phyloP scores from a whole-genome alignment of 2,888 invertebrate species.

The Bellardia bayeri region DNA sequence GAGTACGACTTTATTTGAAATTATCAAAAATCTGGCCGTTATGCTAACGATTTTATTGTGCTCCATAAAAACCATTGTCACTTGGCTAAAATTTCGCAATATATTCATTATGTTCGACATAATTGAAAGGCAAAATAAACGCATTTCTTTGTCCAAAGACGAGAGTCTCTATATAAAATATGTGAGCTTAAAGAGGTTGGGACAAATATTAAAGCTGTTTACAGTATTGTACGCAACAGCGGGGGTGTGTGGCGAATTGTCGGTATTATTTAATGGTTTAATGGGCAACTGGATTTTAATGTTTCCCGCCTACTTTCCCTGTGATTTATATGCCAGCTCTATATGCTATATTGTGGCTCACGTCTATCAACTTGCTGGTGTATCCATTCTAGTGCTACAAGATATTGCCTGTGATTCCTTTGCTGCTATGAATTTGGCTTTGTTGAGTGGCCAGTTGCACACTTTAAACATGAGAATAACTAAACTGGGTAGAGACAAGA shows the following conservation, averaged over 20 bases:
- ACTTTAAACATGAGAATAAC: slow-evolving; percentile 70
- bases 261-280: slow-evolving; percentile 48
- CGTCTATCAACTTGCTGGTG: slow-evolving; percentile 70
- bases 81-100: slow-evolving; percentile 67
- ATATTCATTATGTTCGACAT: slow-evolving; percentile 61
- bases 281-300: slow-evolving; percentile 65
- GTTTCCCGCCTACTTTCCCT: slow-evolving; percentile 74
- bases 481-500: slow-evolving; percentile 59
- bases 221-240: background rate
- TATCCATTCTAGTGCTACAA: slow-evolving; percentile 62
- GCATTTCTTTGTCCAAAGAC: slow-evolving; percentile 17
- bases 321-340: slow-evolving; percentile 46
- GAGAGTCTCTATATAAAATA: slow-evolving; percentile 53
- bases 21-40: slow-evolving; percentile 71
- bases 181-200: background rate
- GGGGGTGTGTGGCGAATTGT: background rate
- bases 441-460: slow-evolving; percentile 73
- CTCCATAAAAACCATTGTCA: slow-evolving; percentile 63
- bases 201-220: slow-evolving; percentile 34
- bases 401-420: slow-evolving; percentile 71
- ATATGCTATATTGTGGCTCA: slow-evolving; percentile 60
- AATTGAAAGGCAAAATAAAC: slow-evolving; percentile 57
- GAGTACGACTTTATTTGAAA: slow-evolving; percentile 54
- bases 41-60: slow-evolving; percentile 59
- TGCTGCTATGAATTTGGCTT: slow-evolving; percentile 63